A percentile compares a stretch with the other conserved stretches of the same genome.
These are phyloP conservation scores for Onychomys arenicola DNA, from an alignment of 2,797 vertebrate species.

Conservation along the genomic window DNA sequence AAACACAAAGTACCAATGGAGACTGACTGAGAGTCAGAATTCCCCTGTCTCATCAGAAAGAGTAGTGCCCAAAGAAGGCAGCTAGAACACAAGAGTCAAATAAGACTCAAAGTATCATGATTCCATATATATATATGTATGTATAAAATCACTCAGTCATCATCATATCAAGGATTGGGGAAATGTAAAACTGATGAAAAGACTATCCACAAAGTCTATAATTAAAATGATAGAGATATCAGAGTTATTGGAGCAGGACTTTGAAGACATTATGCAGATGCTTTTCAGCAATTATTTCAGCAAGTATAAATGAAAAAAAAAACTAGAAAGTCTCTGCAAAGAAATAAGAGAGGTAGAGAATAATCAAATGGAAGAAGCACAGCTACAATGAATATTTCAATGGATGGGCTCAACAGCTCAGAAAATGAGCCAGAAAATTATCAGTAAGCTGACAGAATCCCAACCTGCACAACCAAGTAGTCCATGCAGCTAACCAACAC, in stretches of 20 bases:
- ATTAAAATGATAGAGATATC: not conserved
- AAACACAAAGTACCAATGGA: not conserved
- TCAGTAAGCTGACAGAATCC: not conserved
- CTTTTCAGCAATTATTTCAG: not conserved
- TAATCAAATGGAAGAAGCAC: not conserved
- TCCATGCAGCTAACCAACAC: not conserved
- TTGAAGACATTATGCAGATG: slow-evolving; percentile 8
- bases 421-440: not conserved
- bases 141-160: not conserved
- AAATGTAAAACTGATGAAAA: not conserved
- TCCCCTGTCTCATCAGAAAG: not conserved
- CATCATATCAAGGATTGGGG: not conserved
- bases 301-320: not conserved
- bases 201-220: not conserved
- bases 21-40: not conserved
- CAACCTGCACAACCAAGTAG: not conserved
- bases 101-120: not conserved
- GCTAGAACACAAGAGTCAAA: not conserved
- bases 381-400: not conserved
- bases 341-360: not conserved
- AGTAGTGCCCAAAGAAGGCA: not conserved
- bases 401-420: not conserved
- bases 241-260: not conserved
- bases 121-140: not conserved
- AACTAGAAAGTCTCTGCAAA: not conserved